Evolutionary conservation across 1,140 invertebrate species (phyloP).

Genomic region (Drosophila varians): DNA sequence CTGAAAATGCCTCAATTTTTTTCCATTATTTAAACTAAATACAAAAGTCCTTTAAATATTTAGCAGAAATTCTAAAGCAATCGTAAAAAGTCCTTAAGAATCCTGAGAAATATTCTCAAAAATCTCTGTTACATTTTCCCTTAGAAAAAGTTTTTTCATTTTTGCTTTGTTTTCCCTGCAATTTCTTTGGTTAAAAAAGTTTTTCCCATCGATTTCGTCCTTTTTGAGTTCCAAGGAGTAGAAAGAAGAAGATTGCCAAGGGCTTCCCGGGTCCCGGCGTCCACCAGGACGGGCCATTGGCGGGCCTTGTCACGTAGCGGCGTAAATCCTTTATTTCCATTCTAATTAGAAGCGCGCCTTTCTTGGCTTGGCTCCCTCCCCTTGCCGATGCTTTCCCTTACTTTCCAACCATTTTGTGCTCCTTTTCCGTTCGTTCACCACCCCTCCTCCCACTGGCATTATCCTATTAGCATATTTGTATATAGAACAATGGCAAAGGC

Average conservation of each 20-base stretch:
- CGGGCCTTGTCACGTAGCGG: slow-evolving; percentile 57
- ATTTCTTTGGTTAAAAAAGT: slow-evolving; percentile 1
- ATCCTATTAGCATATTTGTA: slow-evolving; percentile 63
- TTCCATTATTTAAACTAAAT: no score
- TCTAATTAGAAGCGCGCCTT: slow-evolving; percentile 56
- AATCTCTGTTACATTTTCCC: background rate
- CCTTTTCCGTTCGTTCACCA: background rate
- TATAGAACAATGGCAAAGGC: slow-evolving; percentile 35
- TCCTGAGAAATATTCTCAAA: background rate
- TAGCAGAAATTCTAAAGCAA: no score
- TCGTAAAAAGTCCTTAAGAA: no score
- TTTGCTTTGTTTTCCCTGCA: slow-evolving; percentile 7
- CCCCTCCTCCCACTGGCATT: slow-evolving; percentile 8
- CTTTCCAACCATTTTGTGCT: background rate
- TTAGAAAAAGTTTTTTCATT: background rate
- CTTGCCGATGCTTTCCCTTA: background rate
- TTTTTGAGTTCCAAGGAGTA: background rate
- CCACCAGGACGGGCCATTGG: slow-evolving; percentile 31
- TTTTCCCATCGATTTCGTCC: slow-evolving; percentile 30
- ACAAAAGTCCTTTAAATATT: no score
- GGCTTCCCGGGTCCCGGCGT: background rate
- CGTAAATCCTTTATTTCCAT: slow-evolving; percentile 73
- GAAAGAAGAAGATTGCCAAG: no score
- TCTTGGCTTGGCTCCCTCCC: background rate
- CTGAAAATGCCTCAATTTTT: no score